Base-by-base conservation (phyloP, 2,797 vertebrate species). In the Falco naumanni region DNA sequence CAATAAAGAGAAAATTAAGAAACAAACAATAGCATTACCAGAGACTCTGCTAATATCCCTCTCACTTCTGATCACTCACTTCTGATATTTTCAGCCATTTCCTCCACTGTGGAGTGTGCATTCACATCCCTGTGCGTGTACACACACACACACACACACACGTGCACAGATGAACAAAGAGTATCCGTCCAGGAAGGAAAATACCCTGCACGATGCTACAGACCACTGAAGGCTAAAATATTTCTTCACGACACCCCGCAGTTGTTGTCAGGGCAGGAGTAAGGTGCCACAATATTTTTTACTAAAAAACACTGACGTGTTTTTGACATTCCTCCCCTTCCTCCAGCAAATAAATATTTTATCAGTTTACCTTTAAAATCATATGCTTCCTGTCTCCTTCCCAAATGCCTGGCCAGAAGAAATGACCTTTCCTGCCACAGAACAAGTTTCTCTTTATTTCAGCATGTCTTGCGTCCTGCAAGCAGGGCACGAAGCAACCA, bases 291-390 rank as follows among this genome's bases (percentile, higher is more conserved):
- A 53, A 12, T 33, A 37, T 0, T 29, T 87, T 84, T 77, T 70
- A 15, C 53, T 26, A 47, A 82, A 88, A 50, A 69, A 60, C 2
- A 3, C 25, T 37, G 33, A 20, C 12, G 33, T 2, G 19, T 34
- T 74, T 91, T 84, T 68, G 20, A 88, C 68, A 79, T 87, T 82
- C 81, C 70, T 96, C 81, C 90, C 45, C 68, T 86, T 93, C 71
- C 82, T 95, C 70, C 47, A 96, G 81, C 45, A 96, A 88, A 90
- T 29, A 92, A 95, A 82, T 60, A 95, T 88, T 96, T 97, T 95
- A 96, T 94, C 95, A 69, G 26, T 93, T 97, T 97, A 98, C 98
- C 97, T 98, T 96, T 51, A 81, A 90, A 83, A 92, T 79, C 95
- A 89, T 85, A 85, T 1, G 72, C 75, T 96, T 97, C 85, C 87